Percentiles rank a stretch among this genome's conserved stretches.
Evolutionary conservation across 2,113 vertebrate species (phyloP).

Genomic region (Alexandromys fortis): DNA sequence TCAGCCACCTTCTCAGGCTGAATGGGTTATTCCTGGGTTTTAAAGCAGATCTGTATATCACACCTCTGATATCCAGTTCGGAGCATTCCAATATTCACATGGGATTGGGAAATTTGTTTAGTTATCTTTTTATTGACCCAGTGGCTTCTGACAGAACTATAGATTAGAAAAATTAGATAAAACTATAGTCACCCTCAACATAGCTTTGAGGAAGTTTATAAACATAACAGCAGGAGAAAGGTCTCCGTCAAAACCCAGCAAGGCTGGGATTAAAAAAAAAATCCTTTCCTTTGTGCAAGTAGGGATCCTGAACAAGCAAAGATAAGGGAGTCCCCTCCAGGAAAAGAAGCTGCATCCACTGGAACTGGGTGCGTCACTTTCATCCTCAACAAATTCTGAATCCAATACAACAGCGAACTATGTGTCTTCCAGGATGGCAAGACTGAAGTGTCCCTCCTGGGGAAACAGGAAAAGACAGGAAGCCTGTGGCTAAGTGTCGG

Average conservation of each 20-base stretch:
- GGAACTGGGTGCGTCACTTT: neutral
- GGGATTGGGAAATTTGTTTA: neutral
- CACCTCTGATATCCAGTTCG: neutral
- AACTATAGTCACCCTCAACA: neutral
- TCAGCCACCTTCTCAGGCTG: neutral
- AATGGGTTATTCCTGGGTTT: neutral
- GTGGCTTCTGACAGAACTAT: neutral
- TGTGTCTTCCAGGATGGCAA: neutral
- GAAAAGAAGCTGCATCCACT: neutral
- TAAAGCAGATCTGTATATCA: neutral
- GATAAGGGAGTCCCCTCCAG: neutral
- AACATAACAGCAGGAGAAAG: neutral
- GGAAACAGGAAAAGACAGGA: neutral
- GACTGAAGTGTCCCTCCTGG: neutral
- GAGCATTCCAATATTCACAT: neutral
- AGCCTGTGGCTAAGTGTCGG: neutral
- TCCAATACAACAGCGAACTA: neutral
- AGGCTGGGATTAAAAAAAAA: neutral
- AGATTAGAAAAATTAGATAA: constrained; percentile 35
- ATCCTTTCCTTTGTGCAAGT: neutral
- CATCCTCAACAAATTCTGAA: neutral
- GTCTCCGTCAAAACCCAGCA: constrained; percentile 10
- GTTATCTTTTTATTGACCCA: constrained; percentile 2
- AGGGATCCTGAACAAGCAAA: constrained; percentile 49
- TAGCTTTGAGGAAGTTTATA: neutral